Conservation (phyloP, 2,113 vertebrate species). For the Colaptes auratus region DNA sequence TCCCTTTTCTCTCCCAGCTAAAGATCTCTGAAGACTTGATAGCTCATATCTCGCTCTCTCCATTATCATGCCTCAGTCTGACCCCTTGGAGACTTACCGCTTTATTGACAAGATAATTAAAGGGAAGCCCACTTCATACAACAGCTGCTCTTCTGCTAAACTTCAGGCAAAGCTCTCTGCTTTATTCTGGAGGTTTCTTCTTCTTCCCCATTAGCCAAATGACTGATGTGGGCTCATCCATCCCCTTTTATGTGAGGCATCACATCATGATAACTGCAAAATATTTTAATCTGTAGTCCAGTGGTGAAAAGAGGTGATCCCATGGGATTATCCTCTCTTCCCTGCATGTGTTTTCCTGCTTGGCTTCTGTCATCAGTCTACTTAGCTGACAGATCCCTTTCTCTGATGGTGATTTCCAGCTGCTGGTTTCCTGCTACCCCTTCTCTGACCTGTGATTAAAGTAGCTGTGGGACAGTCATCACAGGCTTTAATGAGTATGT, state of each 20-base stretch:
- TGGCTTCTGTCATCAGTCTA: background rate
- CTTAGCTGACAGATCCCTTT: background rate
- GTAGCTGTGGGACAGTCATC: background rate
- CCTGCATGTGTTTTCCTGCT: background rate
- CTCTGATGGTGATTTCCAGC: background rate
- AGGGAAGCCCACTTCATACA: background rate
- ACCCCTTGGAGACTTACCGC: background rate
- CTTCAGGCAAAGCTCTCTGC: background rate
- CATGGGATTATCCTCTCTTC: background rate
- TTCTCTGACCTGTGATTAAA: constrained; percentile 8
- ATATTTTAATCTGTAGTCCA: background rate
- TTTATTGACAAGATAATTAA: background rate
- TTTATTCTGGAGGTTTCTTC: background rate
- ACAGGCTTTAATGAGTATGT: background rate
- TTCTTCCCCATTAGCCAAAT: accelerated
- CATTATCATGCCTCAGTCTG: background rate
- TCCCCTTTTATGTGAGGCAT: background rate
- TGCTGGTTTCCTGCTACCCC: background rate
- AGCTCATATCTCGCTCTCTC: background rate
- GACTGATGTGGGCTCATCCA: background rate
- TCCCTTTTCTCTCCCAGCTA: background rate
- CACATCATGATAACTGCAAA: background rate
- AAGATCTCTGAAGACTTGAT: background rate
- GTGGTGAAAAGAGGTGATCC: background rate
- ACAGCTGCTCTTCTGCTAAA: background rate